A percentile compares a stretch with the other conserved stretches of the same genome.
Evolutionary conservation across 2,888 invertebrate genomes (phyloP).

Genomic region (Yponomeuta malinellus): DNA sequence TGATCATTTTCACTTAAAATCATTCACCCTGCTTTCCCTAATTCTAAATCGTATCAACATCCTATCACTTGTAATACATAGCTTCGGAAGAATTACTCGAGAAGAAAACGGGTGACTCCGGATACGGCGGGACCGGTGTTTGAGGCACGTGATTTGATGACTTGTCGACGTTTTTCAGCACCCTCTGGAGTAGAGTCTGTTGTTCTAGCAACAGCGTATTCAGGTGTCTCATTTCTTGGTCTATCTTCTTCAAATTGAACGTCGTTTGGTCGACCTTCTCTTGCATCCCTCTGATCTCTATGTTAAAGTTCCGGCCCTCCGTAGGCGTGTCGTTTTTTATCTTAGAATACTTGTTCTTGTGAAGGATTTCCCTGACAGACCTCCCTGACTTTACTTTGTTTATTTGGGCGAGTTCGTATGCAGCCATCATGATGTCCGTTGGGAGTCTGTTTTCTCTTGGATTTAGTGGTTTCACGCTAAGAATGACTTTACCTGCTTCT

Average conservation of each 20-base stretch:
- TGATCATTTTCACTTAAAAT: no score
- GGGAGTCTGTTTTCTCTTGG: conserved; percentile 88
- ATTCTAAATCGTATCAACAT: neutral
- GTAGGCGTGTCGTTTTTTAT: conserved; percentile 73
- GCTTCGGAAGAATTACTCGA: conserved; percentile 17
- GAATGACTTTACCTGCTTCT: conserved; percentile 86
- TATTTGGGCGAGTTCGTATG: conserved; percentile 85
- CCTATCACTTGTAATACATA: neutral
- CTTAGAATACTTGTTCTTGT: conserved; percentile 77
- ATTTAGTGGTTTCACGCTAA: conserved; percentile 88
- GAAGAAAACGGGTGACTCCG: conserved; percentile 56
- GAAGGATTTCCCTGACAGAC: conserved; percentile 77
- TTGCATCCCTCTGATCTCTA: conserved; percentile 78
- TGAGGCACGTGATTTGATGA: conserved; percentile 29
- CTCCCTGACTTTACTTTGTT: conserved; percentile 80
- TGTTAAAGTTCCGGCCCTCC: conserved; percentile 65
- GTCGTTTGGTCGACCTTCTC: conserved; percentile 82
- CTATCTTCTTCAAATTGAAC: conserved; percentile 81
- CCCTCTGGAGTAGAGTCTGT: conserved; percentile 52
- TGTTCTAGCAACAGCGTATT: conserved; percentile 69
- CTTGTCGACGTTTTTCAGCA: conserved; percentile 39
- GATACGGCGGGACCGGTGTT: conserved; percentile 27
- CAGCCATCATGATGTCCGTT: conserved; percentile 85
- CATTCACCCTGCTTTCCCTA: neutral
- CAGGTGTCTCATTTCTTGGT: conserved; percentile 81